Evolutionary conservation across 37 sponge, comb jelly and placozoan species (phyloP), one percentile per base, ranked within the genome.

Genomic region (Halichondria panicea): DNA sequence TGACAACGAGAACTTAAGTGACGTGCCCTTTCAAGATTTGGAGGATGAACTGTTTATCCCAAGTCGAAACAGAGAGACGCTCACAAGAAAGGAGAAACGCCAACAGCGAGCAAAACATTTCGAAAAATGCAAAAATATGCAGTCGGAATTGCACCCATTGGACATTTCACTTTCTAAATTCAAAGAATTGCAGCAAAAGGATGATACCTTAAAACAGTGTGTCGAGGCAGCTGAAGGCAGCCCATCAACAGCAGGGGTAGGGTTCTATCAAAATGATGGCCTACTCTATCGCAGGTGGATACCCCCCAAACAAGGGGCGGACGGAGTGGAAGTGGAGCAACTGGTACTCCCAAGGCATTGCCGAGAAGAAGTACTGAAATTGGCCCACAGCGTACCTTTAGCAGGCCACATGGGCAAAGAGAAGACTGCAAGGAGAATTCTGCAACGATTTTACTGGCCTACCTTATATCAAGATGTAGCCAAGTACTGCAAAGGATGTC

Each of bases 371-470:
- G 79, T 82, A 7, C 13, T 88, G 44, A 34, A 88, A 32, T 22
- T 88, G 64, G 89, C 74, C 43, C 83, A 78, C 32, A 40, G 50
- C 4, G 46, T 75, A 6, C 72, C 85, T 3, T 45, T 84, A 19
- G 88, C 81, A 19, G 84, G 84, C 8, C 85, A 89, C 39, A 55
- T 80, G 24, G 85, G 85, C 31, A 66, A 62, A 28, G 66, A 79
- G 66, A 89, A 81, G 71, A 89, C 90, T 2, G 40, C 62, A 5
- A 32, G 65, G 63, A 40, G 90, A 38, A 58, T 89, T 6, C 61
- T 76, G 46, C 52, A 58, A 43, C 43, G 71, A n/a, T 81, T 76
- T 50, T 80, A 79, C 25, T 86, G 87, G 86, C 87, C 84, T 4
- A 69, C 68, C 4, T 15, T 88, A 22, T 82, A 40, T 38, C 57